Base-by-base conservation (phyloP, 2,113 vertebrate species). In the Lasiurus borealis region DNA sequence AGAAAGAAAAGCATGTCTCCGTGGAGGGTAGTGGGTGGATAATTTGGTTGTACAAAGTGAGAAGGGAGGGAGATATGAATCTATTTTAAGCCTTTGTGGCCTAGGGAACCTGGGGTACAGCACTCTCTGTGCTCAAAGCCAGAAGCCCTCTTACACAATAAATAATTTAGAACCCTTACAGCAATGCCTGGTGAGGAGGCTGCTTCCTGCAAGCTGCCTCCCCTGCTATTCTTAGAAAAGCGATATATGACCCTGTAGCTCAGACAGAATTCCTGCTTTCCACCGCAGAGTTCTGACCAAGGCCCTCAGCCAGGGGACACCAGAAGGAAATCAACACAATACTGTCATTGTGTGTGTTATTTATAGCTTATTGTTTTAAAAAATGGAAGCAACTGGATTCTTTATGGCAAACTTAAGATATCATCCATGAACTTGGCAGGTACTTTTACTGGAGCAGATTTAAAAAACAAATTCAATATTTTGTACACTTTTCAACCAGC, bases 361-460 rank as follows among this genome's bases (percentile, higher is more conserved):
- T 97, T 96, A 97, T 97, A 96, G 73, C 64, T 94, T 94, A 95
- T 97, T 97, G 97, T 97, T 90, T 95, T 1, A 59, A 95, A 93
- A 95, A 93, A 88, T 62, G 87, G 89, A 95, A 94, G 57, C 94
- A 69, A 76, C 52, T 83, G 50, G 77, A 84, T 72, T 91, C 59
- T 48, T 90, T 59, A 29, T 91, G 81, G 69, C 78, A 83, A 82
- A 93, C 44, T 85, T 90, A 73, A 90, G 69, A 82, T 88, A 69
- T 94, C 15, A 8, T 71, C 27, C 48, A 25, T 83, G 77, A 90
- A 96, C 59, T 96, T 81, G 93, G 85, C 90, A 93, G 68, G 34
- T 9, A 50, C 5, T 57, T 97, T 40, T 76, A 72, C 72, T 78
- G 44, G 46, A 94, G 44, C 15, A 72, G n/a, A 85, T 92, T 85